phyloP scores from a whole-genome alignment of 2,888 invertebrate genomes.

The Ectropis crepuscularia region DNA sequence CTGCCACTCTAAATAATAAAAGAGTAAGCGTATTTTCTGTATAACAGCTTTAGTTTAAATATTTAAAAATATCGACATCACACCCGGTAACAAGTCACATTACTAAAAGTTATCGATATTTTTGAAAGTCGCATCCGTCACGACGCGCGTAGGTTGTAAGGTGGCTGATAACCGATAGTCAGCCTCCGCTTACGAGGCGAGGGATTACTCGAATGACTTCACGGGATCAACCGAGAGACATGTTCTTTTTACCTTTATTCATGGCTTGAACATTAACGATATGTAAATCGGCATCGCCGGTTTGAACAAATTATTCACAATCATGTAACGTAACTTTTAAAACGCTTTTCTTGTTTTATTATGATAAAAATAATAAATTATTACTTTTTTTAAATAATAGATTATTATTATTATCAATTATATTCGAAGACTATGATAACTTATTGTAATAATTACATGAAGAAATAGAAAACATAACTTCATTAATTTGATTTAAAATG shows the following conservation, averaged over 20 bases:
- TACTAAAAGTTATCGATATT: slow-evolving; percentile 13
- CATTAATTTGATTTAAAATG: too few relatives aligned
- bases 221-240: slow-evolving; percentile 25
- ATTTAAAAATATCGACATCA: not conserved
- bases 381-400: too few relatives aligned
- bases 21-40: too few relatives aligned
- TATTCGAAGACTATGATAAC: too few relatives aligned
- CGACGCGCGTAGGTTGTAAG: slow-evolving; percentile 27
- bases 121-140: slow-evolving; percentile 18
- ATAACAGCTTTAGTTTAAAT: too few relatives aligned
- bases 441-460: too few relatives aligned
- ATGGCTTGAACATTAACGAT: slow-evolving; percentile 20
- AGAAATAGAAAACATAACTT: too few relatives aligned
- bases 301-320: slow-evolving; percentile 5
- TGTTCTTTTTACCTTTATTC: slow-evolving; percentile 14
- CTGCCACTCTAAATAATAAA: too few relatives aligned
- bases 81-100: not conserved
- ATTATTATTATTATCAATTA: too few relatives aligned
- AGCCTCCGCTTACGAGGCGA: slow-evolving; percentile 22
- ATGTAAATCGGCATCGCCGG: slow-evolving; percentile 17
- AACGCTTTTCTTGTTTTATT: not conserved
- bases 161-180: slow-evolving; percentile 38
- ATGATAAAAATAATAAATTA: too few relatives aligned
- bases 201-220: slow-evolving; percentile 32
- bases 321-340: not conserved